phyloP scores from a whole-genome alignment of 2,113 vertebrate species.

The Tachysurus fulvidraco region DNA sequence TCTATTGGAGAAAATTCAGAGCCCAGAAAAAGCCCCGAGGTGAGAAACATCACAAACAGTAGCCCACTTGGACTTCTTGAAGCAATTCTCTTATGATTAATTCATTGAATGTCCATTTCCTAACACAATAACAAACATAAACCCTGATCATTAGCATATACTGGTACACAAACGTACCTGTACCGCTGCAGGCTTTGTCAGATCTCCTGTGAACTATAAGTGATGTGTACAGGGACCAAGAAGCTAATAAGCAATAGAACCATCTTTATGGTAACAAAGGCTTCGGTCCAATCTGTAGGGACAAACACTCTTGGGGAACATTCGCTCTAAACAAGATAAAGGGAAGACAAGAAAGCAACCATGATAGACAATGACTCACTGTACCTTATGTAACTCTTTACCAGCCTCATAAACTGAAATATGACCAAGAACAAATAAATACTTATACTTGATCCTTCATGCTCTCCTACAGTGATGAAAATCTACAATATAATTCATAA shows the following conservation, averaged over 20 bases:
- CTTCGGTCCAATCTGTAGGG: slow-evolving; percentile 1
- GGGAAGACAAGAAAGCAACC: not conserved
- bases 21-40: too few relatives aligned
- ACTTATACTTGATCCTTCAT: not conserved
- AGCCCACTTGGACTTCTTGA: too few relatives aligned
- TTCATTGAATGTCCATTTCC: not conserved
- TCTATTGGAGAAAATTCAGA: too few relatives aligned
- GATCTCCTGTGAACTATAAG: slow-evolving; percentile 2
- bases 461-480: not conserved
- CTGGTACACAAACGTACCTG: not conserved
- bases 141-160: slow-evolving; percentile 7
- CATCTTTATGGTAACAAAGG: not conserved
- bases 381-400: not conserved
- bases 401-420: not conserved
- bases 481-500: not conserved
- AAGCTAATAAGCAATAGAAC: not conserved
- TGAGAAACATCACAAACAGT: too few relatives aligned
- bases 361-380: not conserved
- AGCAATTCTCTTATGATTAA: too few relatives aligned
- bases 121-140: not conserved
- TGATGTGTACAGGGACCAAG: slow-evolving; percentile 10
- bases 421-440: not conserved
- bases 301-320: not conserved
- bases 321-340: not conserved
- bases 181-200: not conserved